These are phyloP conservation scores for Cepaea hortensis DNA, from an alignment of 2,888 invertebrate species.

Conservation along the genomic window DNA sequence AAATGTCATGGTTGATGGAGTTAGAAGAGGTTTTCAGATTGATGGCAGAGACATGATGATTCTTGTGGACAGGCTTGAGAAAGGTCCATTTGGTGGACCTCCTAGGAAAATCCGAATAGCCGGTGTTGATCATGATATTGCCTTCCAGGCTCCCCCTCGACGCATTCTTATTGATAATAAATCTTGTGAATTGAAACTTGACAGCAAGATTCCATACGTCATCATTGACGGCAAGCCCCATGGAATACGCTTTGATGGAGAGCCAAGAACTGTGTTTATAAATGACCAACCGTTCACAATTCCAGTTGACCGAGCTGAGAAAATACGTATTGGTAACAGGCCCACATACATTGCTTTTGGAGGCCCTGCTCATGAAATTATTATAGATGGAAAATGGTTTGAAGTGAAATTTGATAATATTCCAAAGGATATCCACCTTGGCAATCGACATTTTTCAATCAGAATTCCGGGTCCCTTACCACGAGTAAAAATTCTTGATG, in stretches of 20 bases:
- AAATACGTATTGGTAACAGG: slow-evolving; percentile 77
- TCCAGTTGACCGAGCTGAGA: slow-evolving; percentile 68
- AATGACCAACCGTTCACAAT: slow-evolving; percentile 84
- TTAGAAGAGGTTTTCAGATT: slow-evolving; percentile 88
- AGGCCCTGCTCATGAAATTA: slow-evolving; percentile 76
- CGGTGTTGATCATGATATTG: slow-evolving; percentile 85
- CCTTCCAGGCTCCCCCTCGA: slow-evolving; percentile 90
- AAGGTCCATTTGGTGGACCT: slow-evolving; percentile 84
- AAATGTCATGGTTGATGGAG: slow-evolving; percentile 86
- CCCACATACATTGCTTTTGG: slow-evolving; percentile 73
- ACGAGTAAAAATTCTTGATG: slow-evolving; percentile 87
- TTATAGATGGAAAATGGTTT: slow-evolving; percentile 75
- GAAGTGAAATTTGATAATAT: slow-evolving; percentile 95
- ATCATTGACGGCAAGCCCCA: slow-evolving; percentile 76
- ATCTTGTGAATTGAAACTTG: slow-evolving; percentile 70
- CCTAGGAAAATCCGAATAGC: slow-evolving; percentile 88
- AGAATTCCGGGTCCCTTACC: slow-evolving; percentile 91
- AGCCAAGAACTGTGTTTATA: slow-evolving; percentile 92
- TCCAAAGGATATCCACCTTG: slow-evolving; percentile 87
- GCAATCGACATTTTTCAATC: slow-evolving; percentile 85
- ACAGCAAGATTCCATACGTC: slow-evolving; percentile 69
- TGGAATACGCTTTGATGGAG: slow-evolving; percentile 91
- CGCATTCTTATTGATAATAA: slow-evolving; percentile 86
- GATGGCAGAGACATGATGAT: slow-evolving; percentile 88
- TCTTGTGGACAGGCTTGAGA: slow-evolving; percentile 87